These are phyloP conservation scores for Eupsilia transversa DNA, from an alignment of 2,888 invertebrate genomes.

Conservation along the genomic window DNA sequence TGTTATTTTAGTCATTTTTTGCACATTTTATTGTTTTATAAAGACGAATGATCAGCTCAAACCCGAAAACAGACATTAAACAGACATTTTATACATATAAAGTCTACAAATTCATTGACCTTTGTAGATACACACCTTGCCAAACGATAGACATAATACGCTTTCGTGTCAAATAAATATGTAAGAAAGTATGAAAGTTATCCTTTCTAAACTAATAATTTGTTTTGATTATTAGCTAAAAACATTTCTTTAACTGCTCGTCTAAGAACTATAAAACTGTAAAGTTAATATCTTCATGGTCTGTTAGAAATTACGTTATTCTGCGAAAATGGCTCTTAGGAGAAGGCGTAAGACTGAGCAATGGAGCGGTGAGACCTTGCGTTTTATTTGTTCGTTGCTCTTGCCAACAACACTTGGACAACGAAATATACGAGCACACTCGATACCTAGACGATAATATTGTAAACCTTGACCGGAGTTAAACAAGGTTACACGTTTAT, in stretches of 20 bases:
- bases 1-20: slow-evolving; percentile 6
- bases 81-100: not conserved
- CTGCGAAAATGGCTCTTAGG: slow-evolving; percentile 26
- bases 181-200: slow-evolving; percentile 25
- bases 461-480: slow-evolving; percentile 46
- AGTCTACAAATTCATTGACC: not conserved
- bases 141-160: slow-evolving; percentile 1
- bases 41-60: not conserved
- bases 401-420: slow-evolving; percentile 44
- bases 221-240: slow-evolving; percentile 36
- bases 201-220: slow-evolving; percentile 42
- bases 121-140: slow-evolving; percentile 1
- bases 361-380: slow-evolving; percentile 67
- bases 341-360: slow-evolving; percentile 36
- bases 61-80: not conserved
- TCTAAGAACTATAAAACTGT: slow-evolving; percentile 18
- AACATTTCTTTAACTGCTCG: slow-evolving; percentile 27
- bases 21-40: not conserved
- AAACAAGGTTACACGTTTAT: slow-evolving; percentile 20
- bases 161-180: slow-evolving; percentile 14
- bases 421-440: slow-evolving; percentile 31
- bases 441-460: slow-evolving; percentile 19
- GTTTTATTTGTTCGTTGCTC: slow-evolving; percentile 62
- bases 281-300: slow-evolving; percentile 43
- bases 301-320: slow-evolving; percentile 44